Evolutionary conservation across 1,140 invertebrate genomes (phyloP).

Genomic region (Drosophila bocki): DNA sequence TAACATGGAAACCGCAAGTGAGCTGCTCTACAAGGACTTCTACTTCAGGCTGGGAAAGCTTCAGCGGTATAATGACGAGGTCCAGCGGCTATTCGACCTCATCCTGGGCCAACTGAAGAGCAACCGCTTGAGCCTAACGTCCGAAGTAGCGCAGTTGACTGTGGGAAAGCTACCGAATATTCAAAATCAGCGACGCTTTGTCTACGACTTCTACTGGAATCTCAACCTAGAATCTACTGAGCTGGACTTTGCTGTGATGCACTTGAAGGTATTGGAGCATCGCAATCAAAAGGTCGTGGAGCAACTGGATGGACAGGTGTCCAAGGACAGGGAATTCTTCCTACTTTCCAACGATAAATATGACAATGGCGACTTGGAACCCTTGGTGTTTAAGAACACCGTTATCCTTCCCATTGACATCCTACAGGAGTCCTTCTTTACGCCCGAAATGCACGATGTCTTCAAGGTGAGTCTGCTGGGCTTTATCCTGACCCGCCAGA

Average conservation of each 20-base stretch:
- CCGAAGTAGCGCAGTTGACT: background rate
- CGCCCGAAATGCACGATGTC: background rate
- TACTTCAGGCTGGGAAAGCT: background rate
- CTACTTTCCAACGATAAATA: background rate
- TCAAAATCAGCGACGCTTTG: background rate
- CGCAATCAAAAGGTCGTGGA: background rate
- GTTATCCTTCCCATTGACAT: background rate
- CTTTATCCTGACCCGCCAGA: background rate
- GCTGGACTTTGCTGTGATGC: background rate
- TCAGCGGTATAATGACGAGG: background rate
- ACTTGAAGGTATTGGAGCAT: background rate
- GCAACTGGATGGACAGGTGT: background rate
- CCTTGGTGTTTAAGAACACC: background rate
- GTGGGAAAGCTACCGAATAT: background rate
- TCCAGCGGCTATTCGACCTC: background rate
- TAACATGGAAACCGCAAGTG: background rate
- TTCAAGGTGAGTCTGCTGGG: background rate
- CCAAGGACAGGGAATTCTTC: background rate
- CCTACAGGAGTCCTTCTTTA: background rate
- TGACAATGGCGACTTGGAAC: background rate
- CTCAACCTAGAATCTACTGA: background rate
- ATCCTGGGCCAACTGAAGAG: background rate
- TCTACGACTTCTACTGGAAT: background rate
- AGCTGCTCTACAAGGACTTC: conserved; percentile 1
- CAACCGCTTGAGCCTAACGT: background rate